Evolutionary conservation across 2,888 invertebrate genomes (phyloP), one percentile per base, ranked within the genome.

Genomic region (Eristalinus sepulchralis): DNA sequence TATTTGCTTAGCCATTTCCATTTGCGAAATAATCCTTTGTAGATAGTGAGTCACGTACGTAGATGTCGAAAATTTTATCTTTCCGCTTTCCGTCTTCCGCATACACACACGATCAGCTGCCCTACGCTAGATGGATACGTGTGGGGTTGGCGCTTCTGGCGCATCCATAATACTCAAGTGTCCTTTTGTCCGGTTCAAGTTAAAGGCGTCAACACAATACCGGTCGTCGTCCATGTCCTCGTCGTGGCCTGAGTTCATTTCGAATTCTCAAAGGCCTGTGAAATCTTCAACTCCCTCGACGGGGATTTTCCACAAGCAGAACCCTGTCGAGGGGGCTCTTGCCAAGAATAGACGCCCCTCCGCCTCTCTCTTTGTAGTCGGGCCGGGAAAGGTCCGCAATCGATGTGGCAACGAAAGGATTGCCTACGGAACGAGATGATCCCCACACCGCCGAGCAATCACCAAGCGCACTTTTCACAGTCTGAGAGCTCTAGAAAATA

Each of bases 1-100:
- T 82, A 85, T 85, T 85, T 85, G 77, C 85, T 81, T 73, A 82
- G 85, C 85, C 73, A 82, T 85, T 85, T 85, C 85, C 85, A 82
- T 85, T 85, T 85, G 82, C 76, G 70, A 73, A 77, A 85, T 82
- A 85, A 85, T 85, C 85, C 82, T 78, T 85, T 82, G 82, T 64
- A 73, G 77, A 68, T 36, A 63, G 72, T 77, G 82, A 82, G 85
- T 85, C 85, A 85, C 85, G 85, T 82, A 85, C 85, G 82, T 81
- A 76, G 62, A 73, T 66, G 70, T 71, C 76, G 64, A 55, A 66
- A 71, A 82, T 66, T 71, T 66, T 66, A 66, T 71, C 55, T 64
- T 64, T 53, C 36, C 39, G 47, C 55, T 64, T 64, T 53, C 53
- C 39, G 47, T 47, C 60, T 55, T 70, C 81, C 63, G 62, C 31